These are phyloP conservation scores for Microctonus aethiopoides DNA, from an alignment of 2,888 invertebrate genomes.

Conservation along the genomic window DNA sequence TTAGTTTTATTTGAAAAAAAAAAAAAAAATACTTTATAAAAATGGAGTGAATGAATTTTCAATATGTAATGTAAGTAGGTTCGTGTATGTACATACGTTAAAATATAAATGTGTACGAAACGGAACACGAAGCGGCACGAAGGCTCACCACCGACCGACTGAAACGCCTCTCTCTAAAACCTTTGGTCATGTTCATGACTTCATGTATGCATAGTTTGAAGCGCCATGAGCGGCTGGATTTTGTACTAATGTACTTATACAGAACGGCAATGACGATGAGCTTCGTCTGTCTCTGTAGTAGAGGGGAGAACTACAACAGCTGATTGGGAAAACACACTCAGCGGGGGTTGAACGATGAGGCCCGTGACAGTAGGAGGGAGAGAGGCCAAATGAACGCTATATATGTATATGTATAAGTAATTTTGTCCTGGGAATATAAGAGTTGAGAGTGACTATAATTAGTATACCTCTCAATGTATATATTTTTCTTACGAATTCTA, in stretches of 20 bases:
- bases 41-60: no score
- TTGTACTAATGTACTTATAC: conserved; percentile 10
- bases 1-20: no score
- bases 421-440: no score
- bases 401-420: neutral
- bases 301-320: conserved; percentile 53
- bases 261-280: conserved; percentile 36
- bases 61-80: neutral
- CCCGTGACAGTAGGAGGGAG: no score
- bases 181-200: no score
- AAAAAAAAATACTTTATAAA: no score
- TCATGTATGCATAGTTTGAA: no score
- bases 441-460: no score
- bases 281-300: conserved; percentile 29
- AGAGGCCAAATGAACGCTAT: no score
- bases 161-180: conserved; percentile 36
- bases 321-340: conserved; percentile 60
- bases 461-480: no score
- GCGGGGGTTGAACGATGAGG: conserved; percentile 31
- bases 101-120: conserved; percentile 5
- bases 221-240: no score
- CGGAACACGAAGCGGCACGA: conserved; percentile 40
- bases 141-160: conserved; percentile 51
- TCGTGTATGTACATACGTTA: neutral
- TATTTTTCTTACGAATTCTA: no score